phyloP scores from a whole-genome alignment of 1,140 invertebrate genomes.

The Drosophila yakuba region DNA sequence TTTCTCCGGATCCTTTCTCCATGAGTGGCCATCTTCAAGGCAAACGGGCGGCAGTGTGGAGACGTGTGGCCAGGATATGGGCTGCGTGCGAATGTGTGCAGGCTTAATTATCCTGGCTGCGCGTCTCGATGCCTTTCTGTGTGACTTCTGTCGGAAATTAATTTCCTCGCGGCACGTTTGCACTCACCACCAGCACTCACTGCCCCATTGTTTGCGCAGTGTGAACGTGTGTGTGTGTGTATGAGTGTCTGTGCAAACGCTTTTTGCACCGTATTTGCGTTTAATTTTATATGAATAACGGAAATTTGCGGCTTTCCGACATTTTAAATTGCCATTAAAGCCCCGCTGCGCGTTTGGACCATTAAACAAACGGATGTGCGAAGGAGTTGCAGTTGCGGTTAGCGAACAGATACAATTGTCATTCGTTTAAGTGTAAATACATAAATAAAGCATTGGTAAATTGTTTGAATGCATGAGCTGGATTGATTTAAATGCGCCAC shows the following conservation, averaged over 20 bases:
- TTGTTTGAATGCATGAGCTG: constrained; percentile 34
- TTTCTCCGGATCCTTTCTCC: constrained; percentile 31
- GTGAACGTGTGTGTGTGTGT: constrained; percentile 34
- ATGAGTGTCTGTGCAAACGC: constrained; percentile 40
- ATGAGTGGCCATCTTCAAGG: constrained; percentile 64
- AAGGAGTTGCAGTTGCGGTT: constrained; percentile 51
- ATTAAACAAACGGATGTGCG: constrained; percentile 37
- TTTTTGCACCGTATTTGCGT: constrained; percentile 65
- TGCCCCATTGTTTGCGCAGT: constrained; percentile 40
- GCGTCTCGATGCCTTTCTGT: constrained; percentile 69
- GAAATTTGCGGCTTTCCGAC: constrained; percentile 81
- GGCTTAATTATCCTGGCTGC: constrained; percentile 74
- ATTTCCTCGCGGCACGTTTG: constrained; percentile 66
- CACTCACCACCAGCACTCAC: constrained; percentile 24
- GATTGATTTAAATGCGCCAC: constrained; percentile 37
- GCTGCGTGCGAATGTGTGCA: constrained; percentile 28
- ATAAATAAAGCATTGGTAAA: constrained; percentile 60
- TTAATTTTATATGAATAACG: constrained; percentile 79
- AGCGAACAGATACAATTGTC: constrained; percentile 38
- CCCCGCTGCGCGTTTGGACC: constrained; percentile 16
- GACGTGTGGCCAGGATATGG: constrained; percentile 42
- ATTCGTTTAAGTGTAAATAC: constrained; percentile 9
- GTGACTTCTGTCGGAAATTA: constrained; percentile 83
- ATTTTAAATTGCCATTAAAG: constrained; percentile 82
- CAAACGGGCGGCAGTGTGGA: constrained; percentile 43